A percentile compares a stretch with the other conserved stretches of the same genome.
Conservation (phyloP, 2,888 invertebrate species). For the Mayetiola destructor region DNA sequence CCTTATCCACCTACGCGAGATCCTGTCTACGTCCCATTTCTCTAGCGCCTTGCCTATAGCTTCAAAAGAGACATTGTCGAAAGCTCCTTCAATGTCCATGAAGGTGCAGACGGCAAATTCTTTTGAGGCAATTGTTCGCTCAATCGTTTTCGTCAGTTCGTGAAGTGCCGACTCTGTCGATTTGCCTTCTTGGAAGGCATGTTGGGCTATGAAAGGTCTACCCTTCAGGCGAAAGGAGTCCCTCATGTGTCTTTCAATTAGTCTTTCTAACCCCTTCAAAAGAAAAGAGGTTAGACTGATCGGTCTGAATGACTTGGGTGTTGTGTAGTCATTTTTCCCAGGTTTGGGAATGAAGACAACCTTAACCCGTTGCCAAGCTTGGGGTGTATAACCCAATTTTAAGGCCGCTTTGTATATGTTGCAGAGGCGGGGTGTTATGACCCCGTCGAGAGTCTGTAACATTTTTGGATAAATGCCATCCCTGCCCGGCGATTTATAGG, state of each 20-base stretch:
- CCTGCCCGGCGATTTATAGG: not conserved
- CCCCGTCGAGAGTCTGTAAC: not conserved
- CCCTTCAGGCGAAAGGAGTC: slow-evolving; percentile 1
- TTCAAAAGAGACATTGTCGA: not conserved
- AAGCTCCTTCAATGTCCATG: not conserved
- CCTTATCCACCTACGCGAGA: not conserved
- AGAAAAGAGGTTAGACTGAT: slow-evolving; percentile 21
- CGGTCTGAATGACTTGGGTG: slow-evolving; percentile 18
- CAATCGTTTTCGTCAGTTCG: not conserved
- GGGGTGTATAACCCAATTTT: slow-evolving; percentile 9
- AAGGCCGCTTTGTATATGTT: not conserved
- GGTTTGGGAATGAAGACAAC: slow-evolving; percentile 20
- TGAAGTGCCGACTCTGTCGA: slow-evolving; percentile 17
- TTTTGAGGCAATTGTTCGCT: not conserved
- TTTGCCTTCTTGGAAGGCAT: slow-evolving; percentile 19
- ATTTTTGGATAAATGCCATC: not conserved
- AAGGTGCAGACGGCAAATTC: not conserved
- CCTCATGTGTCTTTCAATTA: slow-evolving; percentile 19
- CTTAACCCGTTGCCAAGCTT: slow-evolving; percentile 6
- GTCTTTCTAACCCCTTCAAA: slow-evolving; percentile 20
- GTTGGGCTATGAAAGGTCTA: slow-evolving; percentile 17
- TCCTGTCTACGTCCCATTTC: not conserved
- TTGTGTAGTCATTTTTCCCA: slow-evolving; percentile 16
- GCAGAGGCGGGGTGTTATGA: not conserved
- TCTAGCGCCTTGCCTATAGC: not conserved